Evolutionary conservation across 2,888 invertebrate species (phyloP), one percentile per base, ranked within the genome.

Genomic region (Dasypogon diadema): DNA sequence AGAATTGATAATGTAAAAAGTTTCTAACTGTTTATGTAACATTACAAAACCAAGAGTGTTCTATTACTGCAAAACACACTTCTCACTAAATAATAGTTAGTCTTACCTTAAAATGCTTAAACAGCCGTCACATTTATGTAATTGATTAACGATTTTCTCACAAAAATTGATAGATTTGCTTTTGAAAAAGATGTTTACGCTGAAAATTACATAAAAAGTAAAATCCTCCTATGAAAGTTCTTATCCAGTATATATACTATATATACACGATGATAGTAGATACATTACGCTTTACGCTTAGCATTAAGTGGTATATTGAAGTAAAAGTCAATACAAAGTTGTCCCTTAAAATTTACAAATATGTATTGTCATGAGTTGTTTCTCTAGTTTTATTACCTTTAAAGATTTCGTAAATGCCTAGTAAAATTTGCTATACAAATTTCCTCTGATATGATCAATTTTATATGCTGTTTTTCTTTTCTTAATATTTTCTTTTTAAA

Each of bases 291-390:
- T 68, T 68, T 68, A 68, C 65, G 46, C 34, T 48, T 46, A 68
- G 48, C 46, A 54, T 54, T 70, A 70, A 54, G 46, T 46, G 24
- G 65, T 70, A 54, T 70, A 54, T 54, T 54, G 70, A 70, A 70
- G 70, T 70, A 70, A 70, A 70, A 70, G 70, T 70, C 70, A 70
- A 54, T 70, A 70, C 54, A 70, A 70, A 70, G 70, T 70, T 70
- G 51, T 70, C 34, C 34, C 70, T 70, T 70, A 70, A 68, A 70
- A 70, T 70, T 70, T 70, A 70, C 70, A 70, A 70, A 70, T 70
- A 70, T 70, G 70, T 70, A 70, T 70, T 70, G 70, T 70, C 70
- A 70, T 54, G 70, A 70, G 54, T 46, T 75, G 54, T 46, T 75
- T 75, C 68, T 56, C 65, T 68, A 55, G 54, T 60, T 42, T 68